A percentile compares a stretch with the other conserved stretches of the same genome.
phyloP scores from a whole-genome alignment of 2,888 invertebrate genomes.

The Druceiella hillmani region DNA sequence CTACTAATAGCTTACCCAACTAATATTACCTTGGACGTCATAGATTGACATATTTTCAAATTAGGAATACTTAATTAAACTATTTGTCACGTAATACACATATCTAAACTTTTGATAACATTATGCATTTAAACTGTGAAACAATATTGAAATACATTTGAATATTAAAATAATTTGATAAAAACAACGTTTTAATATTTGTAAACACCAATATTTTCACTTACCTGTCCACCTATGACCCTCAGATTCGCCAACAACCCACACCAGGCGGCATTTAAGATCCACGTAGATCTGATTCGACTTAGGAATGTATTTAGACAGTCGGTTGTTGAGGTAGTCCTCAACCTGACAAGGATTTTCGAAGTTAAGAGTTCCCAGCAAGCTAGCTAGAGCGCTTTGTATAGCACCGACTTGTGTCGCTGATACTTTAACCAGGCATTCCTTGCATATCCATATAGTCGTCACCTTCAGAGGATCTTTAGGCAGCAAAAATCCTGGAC shows the following conservation, averaged over 20 bases:
- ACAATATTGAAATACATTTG: no score
- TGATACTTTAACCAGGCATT: conserved; percentile 46
- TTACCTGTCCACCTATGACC: conserved; percentile 56
- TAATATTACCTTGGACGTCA: no score
- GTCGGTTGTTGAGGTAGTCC: conserved; percentile 49
- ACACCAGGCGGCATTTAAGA: conserved; percentile 57
- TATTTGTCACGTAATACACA: no score
- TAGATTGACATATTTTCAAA: no score
- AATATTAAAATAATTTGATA: no score
- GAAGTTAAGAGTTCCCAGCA: conserved; percentile 46
- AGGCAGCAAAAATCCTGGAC: conserved; percentile 53
- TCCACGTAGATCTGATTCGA: conserved; percentile 58
- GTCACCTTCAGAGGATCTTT: conserved; percentile 48
- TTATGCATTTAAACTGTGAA: no score
- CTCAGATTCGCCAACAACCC: conserved; percentile 53
- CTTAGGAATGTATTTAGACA: conserved; percentile 50
- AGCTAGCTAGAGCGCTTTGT: conserved; percentile 50
- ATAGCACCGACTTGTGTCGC: conserved; percentile 46
- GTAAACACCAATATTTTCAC: no score
- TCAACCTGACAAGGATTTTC: conserved; percentile 49
- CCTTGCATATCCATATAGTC: conserved; percentile 55
- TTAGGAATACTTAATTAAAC: no score
- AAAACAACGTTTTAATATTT: no score
- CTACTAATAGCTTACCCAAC: no score
- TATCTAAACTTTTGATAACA: no score